Evolutionary conservation across 2,888 invertebrate genomes (phyloP).

Genomic region (Selenia dentaria): DNA sequence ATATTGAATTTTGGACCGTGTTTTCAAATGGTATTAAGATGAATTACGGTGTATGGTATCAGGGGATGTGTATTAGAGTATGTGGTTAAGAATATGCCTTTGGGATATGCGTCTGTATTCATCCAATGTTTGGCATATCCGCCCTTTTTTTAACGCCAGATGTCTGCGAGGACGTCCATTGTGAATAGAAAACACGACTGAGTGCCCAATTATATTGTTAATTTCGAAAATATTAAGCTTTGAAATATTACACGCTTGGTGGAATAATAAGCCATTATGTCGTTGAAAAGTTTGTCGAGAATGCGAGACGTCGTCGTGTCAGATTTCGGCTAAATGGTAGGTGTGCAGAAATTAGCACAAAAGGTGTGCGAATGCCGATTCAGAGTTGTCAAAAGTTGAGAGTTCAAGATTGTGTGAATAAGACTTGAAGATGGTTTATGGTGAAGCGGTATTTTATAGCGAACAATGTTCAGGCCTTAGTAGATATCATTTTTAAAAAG

Average conservation of each 20-base stretch:
- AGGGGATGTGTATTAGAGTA: conserved; percentile 26
- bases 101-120: conserved; percentile 74
- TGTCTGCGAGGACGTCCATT: conserved; percentile 67
- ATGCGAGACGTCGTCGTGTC: conserved; percentile 40
- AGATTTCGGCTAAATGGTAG: conserved; percentile 39
- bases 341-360: conserved; percentile 41
- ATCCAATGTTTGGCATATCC: conserved; percentile 77
- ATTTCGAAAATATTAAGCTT: conserved; percentile 80
- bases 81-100: conserved; percentile 48
- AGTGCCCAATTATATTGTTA: conserved; percentile 84
- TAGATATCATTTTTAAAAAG: no score
- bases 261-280: conserved; percentile 80
- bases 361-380: conserved; percentile 24
- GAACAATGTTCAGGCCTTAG: no score
- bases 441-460: no score
- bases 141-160: conserved; percentile 81
- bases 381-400: background rate
- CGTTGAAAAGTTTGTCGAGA: conserved; percentile 32
- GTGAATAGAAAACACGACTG: conserved; percentile 58
- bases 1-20: conserved; percentile 38
- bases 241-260: conserved; percentile 74
- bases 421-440: no score
- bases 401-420: background rate
- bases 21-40: conserved; percentile 8
- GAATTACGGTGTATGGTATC: conserved; percentile 25